Evolutionary conservation across 2,797 vertebrate species (phyloP).

Genomic region (Carapus acus): DNA sequence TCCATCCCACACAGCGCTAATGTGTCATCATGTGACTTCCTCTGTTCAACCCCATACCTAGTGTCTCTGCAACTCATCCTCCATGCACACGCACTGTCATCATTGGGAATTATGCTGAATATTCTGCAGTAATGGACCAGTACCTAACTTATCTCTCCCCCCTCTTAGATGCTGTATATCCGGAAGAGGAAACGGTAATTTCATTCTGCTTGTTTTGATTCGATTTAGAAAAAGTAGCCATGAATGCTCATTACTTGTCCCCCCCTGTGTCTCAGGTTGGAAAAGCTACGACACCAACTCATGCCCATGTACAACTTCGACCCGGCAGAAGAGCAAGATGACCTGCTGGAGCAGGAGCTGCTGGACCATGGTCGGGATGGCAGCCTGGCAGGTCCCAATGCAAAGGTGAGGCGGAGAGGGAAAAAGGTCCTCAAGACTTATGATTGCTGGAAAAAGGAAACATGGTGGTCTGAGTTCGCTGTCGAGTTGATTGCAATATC

Average conservation of each 20-base stretch:
- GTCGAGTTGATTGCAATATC: neutral
- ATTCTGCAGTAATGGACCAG: neutral
- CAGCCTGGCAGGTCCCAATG: slow-evolving; percentile 76
- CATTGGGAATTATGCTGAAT: neutral
- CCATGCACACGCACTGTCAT: too few relatives aligned
- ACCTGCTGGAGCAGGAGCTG: slow-evolving; percentile 94
- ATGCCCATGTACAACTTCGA: slow-evolving; percentile 99
- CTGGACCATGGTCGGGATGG: slow-evolving; percentile 89
- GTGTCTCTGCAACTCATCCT: too few relatives aligned
- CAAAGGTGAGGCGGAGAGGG: slow-evolving; percentile 70
- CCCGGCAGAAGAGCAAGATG: slow-evolving; percentile 94
- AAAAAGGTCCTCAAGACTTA: too few relatives aligned
- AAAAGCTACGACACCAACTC: slow-evolving; percentile 95
- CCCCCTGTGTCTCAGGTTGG: slow-evolving; percentile 72
- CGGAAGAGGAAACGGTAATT: slow-evolving; percentile 93
- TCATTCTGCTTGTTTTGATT: neutral
- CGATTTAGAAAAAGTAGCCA: neutral
- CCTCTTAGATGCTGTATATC: slow-evolving; percentile 89
- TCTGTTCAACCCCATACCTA: too few relatives aligned
- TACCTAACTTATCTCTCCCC: slow-evolving; percentile 3
- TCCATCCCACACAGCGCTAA: neutral
- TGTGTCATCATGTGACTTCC: neutral
- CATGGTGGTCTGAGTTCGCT: neutral
- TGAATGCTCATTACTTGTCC: neutral
- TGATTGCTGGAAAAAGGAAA: neutral